A percentile compares a stretch with the other conserved stretches of the same genome.
phyloP scores from a whole-genome alignment of 2,888 invertebrate genomes.

The Pseudococcus longispinus region DNA sequence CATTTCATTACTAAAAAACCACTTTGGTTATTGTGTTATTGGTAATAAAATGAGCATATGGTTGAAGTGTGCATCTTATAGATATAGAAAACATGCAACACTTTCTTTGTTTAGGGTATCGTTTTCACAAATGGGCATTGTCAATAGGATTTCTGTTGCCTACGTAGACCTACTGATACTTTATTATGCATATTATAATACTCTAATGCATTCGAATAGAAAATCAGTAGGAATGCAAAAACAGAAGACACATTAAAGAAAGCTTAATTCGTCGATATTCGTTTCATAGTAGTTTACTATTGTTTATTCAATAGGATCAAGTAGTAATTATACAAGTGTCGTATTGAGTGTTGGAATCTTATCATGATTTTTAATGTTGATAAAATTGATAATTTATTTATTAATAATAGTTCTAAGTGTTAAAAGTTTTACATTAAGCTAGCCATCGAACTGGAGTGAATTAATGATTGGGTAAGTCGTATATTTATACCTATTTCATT shows the following conservation, averaged over 20 bases:
- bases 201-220: conserved; percentile 6
- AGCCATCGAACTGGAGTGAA: neutral
- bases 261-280: conserved; percentile 16
- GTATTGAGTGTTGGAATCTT: neutral
- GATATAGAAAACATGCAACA: neutral
- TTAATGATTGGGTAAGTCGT: neutral
- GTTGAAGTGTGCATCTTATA: neutral
- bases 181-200: conserved; percentile 3
- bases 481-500: neutral
- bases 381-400: neutral
- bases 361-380: neutral
- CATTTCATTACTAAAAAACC: neutral
- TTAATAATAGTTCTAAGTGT: neutral
- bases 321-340: neutral
- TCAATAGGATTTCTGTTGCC: conserved; percentile 9
- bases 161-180: conserved; percentile 3
- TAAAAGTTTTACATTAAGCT: neutral
- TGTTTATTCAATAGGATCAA: conserved; percentile 3
- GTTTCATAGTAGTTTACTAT: neutral
- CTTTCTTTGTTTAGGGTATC: conserved; percentile 37
- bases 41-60: neutral
- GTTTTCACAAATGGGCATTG: conserved; percentile 33
- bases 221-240: conserved; percentile 37
- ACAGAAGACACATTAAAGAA: conserved; percentile 36
- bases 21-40: neutral